Conservation (phyloP, 2,888 invertebrate genomes). For the Aphidoletes aphidimyza region DNA sequence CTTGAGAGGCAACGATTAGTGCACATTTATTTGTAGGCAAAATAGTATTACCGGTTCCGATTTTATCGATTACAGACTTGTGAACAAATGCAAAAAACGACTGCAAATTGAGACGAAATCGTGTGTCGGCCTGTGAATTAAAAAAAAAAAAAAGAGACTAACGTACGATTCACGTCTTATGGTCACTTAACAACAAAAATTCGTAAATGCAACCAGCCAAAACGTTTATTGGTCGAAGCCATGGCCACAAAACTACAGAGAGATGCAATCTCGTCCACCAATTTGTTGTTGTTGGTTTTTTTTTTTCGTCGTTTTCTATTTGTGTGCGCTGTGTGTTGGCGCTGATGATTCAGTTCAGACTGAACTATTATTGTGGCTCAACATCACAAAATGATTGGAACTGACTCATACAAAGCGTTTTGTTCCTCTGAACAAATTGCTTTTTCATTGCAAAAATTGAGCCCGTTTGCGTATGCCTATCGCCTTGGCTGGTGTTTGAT, state of each 20-base stretch:
- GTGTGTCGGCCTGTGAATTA: background rate
- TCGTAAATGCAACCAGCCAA: slow-evolving; percentile 14
- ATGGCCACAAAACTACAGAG: too few species aligned
- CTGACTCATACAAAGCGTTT: slow-evolving; percentile 21
- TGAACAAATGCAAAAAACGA: slow-evolving; percentile 11
- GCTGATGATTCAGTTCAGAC: too few species aligned
- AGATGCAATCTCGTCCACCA: too few species aligned
- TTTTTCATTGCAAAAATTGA: slow-evolving; percentile 17
- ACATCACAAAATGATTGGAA: background rate
- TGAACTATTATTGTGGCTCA: background rate
- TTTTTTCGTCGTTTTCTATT: background rate
- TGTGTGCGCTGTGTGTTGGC: background rate
- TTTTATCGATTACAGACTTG: slow-evolving; percentile 52
- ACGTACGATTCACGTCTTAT: background rate
- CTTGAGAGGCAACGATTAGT: slow-evolving; percentile 15
- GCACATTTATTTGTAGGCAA: slow-evolving; percentile 51
- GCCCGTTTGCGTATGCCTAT: background rate
- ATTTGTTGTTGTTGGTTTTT: background rate
- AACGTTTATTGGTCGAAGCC: too few species aligned
- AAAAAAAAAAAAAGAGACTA: too few species aligned
- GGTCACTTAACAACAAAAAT: background rate
- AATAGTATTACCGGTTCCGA: slow-evolving; percentile 34
- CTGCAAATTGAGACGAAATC: background rate
- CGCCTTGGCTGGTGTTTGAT: too few species aligned
- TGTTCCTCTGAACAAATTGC: background rate